Base-by-base conservation (phyloP, 2,113 vertebrate genomes). In the Urocynchramus pylzowi region DNA sequence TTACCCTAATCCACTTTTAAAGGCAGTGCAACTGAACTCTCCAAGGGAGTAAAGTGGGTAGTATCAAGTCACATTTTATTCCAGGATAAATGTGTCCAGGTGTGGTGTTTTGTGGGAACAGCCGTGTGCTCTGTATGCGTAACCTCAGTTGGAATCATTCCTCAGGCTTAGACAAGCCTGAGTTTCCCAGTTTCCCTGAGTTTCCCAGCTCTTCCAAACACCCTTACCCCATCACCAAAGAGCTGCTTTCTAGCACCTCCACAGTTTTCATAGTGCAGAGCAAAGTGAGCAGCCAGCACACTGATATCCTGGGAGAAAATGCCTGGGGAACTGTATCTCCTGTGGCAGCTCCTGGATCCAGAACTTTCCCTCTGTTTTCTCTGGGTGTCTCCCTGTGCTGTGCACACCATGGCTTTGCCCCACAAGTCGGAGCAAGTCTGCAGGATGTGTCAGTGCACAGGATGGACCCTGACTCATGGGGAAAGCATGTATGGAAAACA, bases 401-500 rank as follows among this genome's bases (percentile, higher is more conserved):
- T 63, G 85, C n/a, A 28, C 93, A 86, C 71, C 53, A 56, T 37
- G 3, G 85, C 79, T 87, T 61, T 73, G 73, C 84, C 92, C 90
- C 88, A 70, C 95, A 50, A 87, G 93, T 91, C 13, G 2, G 28
- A 45, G 85, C 96, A 95, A 84, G 94, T 65, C 87, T 86, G 84
- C 79, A 71, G 86, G 87, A 93, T 86, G 85, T 84, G 95, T 90
- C 85, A 54, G 79, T 73, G 15, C 53, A n/a, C 52, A 65, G 82
- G 65, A 77, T 57, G 93, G 96, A 89, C 93, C 97, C 76, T 97
- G 95, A 95, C 90, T 95, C 95, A 95, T 1, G 8, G 87, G 83
- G 49, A 91, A 97, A 79, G 76, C 94, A 90, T 2, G 79, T 69
- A 53, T 88, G 89, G 95, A 91, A 95, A 95, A 87, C 3, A 0